phyloP scores from a whole-genome alignment of 2,797 vertebrate genomes.

The Siniperca scherzeri region DNA sequence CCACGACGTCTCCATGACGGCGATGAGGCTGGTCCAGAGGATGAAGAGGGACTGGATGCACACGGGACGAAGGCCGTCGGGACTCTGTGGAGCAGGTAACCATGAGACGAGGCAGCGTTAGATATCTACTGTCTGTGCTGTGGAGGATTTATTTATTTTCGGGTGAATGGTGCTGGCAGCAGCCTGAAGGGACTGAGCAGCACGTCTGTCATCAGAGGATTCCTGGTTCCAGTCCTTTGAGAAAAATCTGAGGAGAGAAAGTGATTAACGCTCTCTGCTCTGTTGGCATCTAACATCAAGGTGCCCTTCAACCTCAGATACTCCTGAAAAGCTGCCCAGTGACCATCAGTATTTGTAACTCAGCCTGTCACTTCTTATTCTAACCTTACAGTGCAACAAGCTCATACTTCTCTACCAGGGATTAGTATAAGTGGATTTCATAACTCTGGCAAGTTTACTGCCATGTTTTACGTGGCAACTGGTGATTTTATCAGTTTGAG shows the following conservation, averaged over 20 bases:
- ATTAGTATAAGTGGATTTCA: background rate
- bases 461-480: background rate
- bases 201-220: background rate
- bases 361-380: background rate
- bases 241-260: background rate
- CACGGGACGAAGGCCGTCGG: constrained; percentile 95
- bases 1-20: constrained; percentile 97
- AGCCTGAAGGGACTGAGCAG: constrained; percentile 17
- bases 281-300: constrained; percentile 13
- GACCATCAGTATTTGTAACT: background rate
- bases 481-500: background rate
- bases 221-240: constrained; percentile 21
- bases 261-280: constrained; percentile 34
- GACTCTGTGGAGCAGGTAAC: constrained; percentile 97
- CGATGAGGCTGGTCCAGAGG: constrained; percentile 93
- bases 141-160: background rate
- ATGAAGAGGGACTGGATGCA: constrained; percentile 99
- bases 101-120: background rate
- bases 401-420: too few species aligned
- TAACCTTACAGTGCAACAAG: accelerated
- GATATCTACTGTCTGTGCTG: background rate
- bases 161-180: background rate
- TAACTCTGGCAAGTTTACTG: background rate
- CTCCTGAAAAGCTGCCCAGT: constrained; percentile 17
- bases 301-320: constrained; percentile 14